Percentiles rank a stretch among this genome's conserved stretches.
phyloP scores from a whole-genome alignment of 2,888 invertebrate genomes.

The Epirrita christyi region DNA sequence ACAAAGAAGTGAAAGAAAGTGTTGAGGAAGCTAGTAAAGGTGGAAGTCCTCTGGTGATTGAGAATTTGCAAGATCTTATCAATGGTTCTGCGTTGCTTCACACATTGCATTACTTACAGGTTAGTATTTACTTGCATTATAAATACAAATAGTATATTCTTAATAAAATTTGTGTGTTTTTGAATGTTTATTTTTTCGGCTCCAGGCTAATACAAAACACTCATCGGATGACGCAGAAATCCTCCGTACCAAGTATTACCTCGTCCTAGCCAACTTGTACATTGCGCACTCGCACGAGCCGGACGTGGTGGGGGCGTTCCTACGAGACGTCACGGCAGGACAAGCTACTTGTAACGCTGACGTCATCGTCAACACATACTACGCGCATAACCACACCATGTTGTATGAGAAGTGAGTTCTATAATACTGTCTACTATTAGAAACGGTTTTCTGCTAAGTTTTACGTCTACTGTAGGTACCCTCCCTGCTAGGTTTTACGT shows the following conservation, averaged over 20 bases:
- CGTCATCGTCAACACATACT: slow-evolving; percentile 59
- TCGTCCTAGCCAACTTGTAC: slow-evolving; percentile 3
- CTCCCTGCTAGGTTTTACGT: no score
- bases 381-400: slow-evolving; percentile 61
- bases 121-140: slow-evolving; percentile 24
- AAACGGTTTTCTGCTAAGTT: background rate
- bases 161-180: no score
- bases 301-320: background rate
- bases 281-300: slow-evolving; percentile 4
- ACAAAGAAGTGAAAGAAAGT: background rate
- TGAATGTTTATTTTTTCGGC: background rate
- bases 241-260: slow-evolving; percentile 1
- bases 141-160: no score
- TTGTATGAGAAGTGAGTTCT: slow-evolving; percentile 71
- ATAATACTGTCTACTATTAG: no score
- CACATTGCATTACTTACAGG: slow-evolving; percentile 51
- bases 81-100: slow-evolving; percentile 60
- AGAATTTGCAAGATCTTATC: slow-evolving; percentile 41
- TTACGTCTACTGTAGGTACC: no score
- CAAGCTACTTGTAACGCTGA: slow-evolving; percentile 50
- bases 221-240: background rate
- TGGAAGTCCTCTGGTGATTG: background rate
- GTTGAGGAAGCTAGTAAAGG: slow-evolving; percentile 3
- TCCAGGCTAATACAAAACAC: slow-evolving; percentile 31
- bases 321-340: slow-evolving; percentile 11